Evolutionary conservation across 2,888 invertebrate species (phyloP), one percentile per base, ranked within the genome.

Genomic region (Heteromurus nitidus): DNA sequence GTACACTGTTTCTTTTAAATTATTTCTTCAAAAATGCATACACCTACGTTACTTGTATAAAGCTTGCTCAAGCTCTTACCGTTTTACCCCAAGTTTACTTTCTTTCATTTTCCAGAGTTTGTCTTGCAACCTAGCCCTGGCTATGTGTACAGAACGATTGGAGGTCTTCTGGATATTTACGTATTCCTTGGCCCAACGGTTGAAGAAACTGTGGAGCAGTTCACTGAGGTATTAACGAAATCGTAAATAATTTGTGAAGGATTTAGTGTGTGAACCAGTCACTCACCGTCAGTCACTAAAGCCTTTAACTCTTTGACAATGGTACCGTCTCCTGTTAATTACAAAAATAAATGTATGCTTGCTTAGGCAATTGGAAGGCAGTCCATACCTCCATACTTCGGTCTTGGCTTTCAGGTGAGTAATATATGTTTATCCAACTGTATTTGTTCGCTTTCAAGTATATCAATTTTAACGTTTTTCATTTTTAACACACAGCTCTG

Each of bases 391-490:
- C 95, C 96, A 0, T 95, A 94, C 88, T 97, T 96, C 96, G 91
- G 93, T 13, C 91, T 96, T 0, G 96, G 96, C 0, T 96, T 95
- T 89, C 96, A n/a, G n/a, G n/a, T n/a, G n/a, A n/a, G n/a, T n/a
- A n/a, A n/a, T n/a, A n/a, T n/a, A n/a, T n/a, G n/a, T n/a, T n/a
- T n/a, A n/a, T n/a, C n/a, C n/a, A n/a, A n/a, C n/a, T n/a, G n/a
- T n/a, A n/a, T n/a, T n/a, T n/a, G n/a, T n/a, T n/a, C n/a, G n/a
- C n/a, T n/a, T n/a, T n/a, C n/a, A n/a, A n/a, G n/a, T n/a, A n/a
- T n/a, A n/a, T n/a, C n/a, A n/a, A n/a, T n/a, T n/a, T n/a, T n/a
- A n/a, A n/a, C n/a, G n/a, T n/a, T n/a, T n/a, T n/a, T n/a, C n/a
- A n/a, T n/a, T n/a, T n/a, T n/a, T n/a, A n/a, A n/a, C n/a, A n/a